These are phyloP conservation scores for Nomada flava DNA, from an alignment of 2,888 invertebrate species.

Conservation along the genomic window DNA sequence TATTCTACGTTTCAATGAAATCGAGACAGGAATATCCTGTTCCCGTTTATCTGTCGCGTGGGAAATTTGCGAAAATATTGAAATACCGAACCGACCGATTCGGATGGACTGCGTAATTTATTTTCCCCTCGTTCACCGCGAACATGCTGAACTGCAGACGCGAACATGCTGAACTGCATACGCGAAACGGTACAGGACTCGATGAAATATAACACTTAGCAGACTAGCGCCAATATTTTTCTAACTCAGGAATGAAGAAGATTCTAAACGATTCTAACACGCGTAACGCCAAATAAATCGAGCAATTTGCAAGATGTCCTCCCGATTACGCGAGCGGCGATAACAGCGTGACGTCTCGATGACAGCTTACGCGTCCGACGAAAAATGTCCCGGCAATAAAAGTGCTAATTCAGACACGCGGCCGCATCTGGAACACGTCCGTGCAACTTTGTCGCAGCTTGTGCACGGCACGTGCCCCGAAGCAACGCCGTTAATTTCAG, in stretches of 20 bases:
- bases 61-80: too few relatives aligned
- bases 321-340: conserved; percentile 25
- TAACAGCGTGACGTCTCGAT: not conserved
- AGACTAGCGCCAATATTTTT: too few relatives aligned
- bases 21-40: too few relatives aligned
- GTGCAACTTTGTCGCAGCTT: conserved; percentile 43
- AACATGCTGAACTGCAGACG: not conserved
- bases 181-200: not conserved
- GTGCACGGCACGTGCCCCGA: conserved; percentile 38
- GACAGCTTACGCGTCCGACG: conserved; percentile 41
- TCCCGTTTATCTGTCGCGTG: too few relatives aligned
- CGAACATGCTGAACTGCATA: not conserved
- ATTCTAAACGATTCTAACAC: too few relatives aligned
- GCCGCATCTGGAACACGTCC: conserved; percentile 62
- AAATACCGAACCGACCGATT: too few relatives aligned
- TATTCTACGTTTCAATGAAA: too few relatives aligned
- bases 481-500: conserved; percentile 43
- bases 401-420: conserved; percentile 58
- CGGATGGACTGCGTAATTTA: too few relatives aligned
- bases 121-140: too few relatives aligned
- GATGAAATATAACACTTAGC: not conserved
- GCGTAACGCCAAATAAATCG: conserved; percentile 13
- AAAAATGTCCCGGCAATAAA: conserved; percentile 63
- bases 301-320: conserved; percentile 18
- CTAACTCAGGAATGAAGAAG: too few relatives aligned